Evolutionary conservation across 2,113 vertebrate species (phyloP).

Genomic region (Entomyzon cyanotis): DNA sequence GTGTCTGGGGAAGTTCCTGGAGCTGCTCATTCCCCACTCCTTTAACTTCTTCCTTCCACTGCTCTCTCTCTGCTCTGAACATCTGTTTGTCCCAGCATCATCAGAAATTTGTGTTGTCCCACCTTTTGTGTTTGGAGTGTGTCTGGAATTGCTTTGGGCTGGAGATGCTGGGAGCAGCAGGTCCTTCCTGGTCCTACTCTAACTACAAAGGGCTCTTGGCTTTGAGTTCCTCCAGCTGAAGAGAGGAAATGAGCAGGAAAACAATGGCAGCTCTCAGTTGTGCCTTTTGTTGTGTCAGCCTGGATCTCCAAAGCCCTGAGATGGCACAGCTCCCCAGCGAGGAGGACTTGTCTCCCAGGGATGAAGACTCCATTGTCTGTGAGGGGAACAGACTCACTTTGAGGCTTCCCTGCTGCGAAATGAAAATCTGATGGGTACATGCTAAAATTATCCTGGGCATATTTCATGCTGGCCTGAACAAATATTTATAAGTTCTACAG

Average conservation of each 20-base stretch:
- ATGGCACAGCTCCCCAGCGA: not conserved
- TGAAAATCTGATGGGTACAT: not conserved
- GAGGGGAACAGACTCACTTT: conserved; percentile 15
- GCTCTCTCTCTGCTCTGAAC: not conserved
- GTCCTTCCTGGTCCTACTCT: not conserved
- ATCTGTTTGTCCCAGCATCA: not conserved
- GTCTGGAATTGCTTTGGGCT: not conserved
- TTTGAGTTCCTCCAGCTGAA: not conserved
- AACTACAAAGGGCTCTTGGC: not conserved
- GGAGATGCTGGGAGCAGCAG: not conserved
- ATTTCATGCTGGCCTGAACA: conserved; percentile 30
- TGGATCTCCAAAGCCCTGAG: not conserved
- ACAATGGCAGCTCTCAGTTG: not conserved
- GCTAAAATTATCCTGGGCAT: conserved; percentile 18
- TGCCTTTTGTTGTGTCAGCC: not conserved
- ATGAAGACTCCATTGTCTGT: not conserved
- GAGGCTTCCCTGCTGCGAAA: conserved; percentile 2
- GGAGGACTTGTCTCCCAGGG: not conserved
- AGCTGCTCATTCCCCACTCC: not conserved
- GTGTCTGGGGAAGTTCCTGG: not conserved
- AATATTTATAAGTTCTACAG: conserved; percentile 46
- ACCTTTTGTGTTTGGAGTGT: not conserved
- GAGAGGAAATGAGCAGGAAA: not conserved
- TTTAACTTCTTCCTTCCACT: not conserved
- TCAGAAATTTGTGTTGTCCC: not conserved